Evolutionary conservation across 1,140 invertebrate species (phyloP), one percentile per base, ranked within the genome.

Genomic region (Chymomyza costata): DNA sequence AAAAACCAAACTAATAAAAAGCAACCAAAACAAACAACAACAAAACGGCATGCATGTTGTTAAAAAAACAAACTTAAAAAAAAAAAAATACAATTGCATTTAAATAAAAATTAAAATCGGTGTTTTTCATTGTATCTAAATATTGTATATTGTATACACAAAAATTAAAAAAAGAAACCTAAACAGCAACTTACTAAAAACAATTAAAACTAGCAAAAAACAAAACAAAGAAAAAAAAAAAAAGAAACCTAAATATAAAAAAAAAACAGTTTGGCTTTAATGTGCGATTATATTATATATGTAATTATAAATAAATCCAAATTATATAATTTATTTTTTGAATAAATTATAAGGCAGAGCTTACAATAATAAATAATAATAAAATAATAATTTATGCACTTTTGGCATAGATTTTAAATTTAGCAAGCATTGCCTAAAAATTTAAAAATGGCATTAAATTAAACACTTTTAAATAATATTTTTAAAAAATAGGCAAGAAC

Each of bases 11-110:
- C n/a, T 18, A 46, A 32, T 17, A 32, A 18, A 43, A 7, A 17
- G 10, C 43, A 49, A 56, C 10, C 40, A 35, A 50, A 45, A n/a
- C 35, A 8, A 43, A 65, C 32, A 70, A 57, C 39, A 61, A 65
- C 25, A 61, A 62, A 65, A 56, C 52, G 66, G 49, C 66, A 66
- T 76, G 71, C 70, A 78, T 70, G 70, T 78, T 78, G 71, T 62
- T 76, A 47, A 78, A 64, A 56, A 57, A 54, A 56, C 62, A 78
- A 66, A 78, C 39, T 63, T 61, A 65, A 55, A 19, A 65, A 65
- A 37, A 30, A 31, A 54, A 46, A 64, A 49, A 51, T 43, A 49
- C 71, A 56, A 15, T 67, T 64, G 58, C n/a, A n/a, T n/a, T n/a
- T 28, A 65, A 65, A 37, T 35, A 31, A 54, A 46, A 64, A 49